A percentile compares a stretch with the other conserved stretches of the same genome.
phyloP scores from a whole-genome alignment of 2,113 vertebrate species.

The Cyanoramphus novaezelandiae region DNA sequence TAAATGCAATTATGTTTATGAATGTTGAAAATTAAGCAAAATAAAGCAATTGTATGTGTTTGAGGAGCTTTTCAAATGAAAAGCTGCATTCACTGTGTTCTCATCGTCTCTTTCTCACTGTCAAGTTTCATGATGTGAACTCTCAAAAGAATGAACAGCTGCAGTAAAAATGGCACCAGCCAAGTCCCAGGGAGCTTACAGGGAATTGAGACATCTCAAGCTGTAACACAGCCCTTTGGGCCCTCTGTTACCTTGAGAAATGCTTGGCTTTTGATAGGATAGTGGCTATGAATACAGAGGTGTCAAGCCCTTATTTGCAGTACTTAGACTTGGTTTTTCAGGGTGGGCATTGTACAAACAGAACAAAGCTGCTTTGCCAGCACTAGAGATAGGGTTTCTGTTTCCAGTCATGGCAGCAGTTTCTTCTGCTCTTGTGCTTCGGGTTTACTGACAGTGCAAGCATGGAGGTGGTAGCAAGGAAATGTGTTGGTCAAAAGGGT shows the following conservation, averaged over 20 bases:
- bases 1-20: slow-evolving; percentile 78
- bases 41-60: slow-evolving; percentile 73
- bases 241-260: background rate
- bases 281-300: background rate
- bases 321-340: background rate
- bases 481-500: background rate
- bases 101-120: slow-evolving; percentile 32
- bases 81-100: slow-evolving; percentile 72
- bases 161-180: slow-evolving; percentile 37
- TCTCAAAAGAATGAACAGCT: slow-evolving; percentile 72
- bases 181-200: slow-evolving; percentile 18
- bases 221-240: background rate
- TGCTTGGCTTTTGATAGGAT: background rate
- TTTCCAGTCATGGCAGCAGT: background rate
- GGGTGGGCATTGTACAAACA: accelerated
- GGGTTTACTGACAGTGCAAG: background rate
- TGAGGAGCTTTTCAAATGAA: slow-evolving; percentile 74
- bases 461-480: background rate
- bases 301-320: background rate
- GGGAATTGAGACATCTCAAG: background rate
- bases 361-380: accelerated
- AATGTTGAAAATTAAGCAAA: slow-evolving; percentile 79
- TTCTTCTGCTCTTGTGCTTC: background rate
- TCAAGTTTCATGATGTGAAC: slow-evolving; percentile 49
- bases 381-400: background rate